phyloP scores from a whole-genome alignment of 2,888 invertebrate species.

The Mongoloraphidia duomilia region DNA sequence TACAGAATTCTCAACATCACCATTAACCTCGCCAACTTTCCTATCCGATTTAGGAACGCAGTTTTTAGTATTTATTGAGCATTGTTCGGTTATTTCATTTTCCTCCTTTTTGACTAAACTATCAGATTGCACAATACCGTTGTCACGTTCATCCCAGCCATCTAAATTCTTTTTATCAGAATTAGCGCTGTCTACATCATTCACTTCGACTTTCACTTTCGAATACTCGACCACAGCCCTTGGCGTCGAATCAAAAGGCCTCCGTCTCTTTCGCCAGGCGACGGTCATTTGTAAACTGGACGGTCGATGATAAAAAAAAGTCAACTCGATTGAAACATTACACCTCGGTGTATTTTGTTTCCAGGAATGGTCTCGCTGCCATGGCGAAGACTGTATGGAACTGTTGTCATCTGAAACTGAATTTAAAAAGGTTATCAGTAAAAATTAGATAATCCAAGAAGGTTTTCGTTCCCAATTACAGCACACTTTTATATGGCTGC shows the following conservation, averaged over 20 bases:
- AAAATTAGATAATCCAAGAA: neutral
- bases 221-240: conserved; percentile 29
- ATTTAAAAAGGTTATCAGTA: conserved; percentile 14
- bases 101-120: conserved; percentile 1
- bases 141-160: conserved; percentile 10
- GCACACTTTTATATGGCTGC: conserved; percentile 12
- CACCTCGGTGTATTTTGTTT: conserved; percentile 66
- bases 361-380: conserved; percentile 84
- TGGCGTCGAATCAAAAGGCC: conserved; percentile 43
- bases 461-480: neutral
- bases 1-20: too few relatives aligned
- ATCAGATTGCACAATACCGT: conserved; percentile 5
- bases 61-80: too few relatives aligned
- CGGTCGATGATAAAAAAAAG: conserved; percentile 51
- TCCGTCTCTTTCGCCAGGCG: conserved; percentile 44
- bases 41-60: too few relatives aligned
- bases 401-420: conserved; percentile 79
- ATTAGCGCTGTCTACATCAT: conserved; percentile 10
- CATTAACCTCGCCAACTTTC: too few relatives aligned
- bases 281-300: conserved; percentile 32
- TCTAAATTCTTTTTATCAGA: conserved; percentile 6
- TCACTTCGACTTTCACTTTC: conserved; percentile 31
- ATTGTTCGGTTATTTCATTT: neutral
- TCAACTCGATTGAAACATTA: conserved; percentile 58
- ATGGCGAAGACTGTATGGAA: conserved; percentile 79